phyloP scores from a whole-genome alignment of 2,797 vertebrate species.

The Rhinichthys osculus region DNA sequence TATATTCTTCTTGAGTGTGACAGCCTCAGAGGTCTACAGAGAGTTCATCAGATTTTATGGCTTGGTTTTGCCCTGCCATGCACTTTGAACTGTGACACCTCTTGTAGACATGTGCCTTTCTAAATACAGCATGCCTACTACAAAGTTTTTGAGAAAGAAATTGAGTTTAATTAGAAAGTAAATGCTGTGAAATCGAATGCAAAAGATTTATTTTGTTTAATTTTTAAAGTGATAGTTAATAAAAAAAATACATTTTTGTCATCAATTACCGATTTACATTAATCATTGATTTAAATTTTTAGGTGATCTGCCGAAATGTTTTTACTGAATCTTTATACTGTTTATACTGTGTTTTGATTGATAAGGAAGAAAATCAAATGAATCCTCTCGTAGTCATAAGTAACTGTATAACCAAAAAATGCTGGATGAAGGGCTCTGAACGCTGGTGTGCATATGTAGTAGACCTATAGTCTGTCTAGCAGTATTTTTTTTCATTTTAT shows the following conservation, averaged over 20 bases:
- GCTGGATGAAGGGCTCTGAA: not conserved
- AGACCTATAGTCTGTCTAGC: not conserved
- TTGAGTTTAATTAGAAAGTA: not conserved
- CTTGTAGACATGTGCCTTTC: slow-evolving; percentile 1
- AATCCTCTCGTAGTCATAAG: not conserved
- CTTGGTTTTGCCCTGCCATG: slow-evolving; percentile 6
- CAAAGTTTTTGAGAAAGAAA: not conserved
- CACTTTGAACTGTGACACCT: slow-evolving; percentile 17
- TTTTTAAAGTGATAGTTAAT: not conserved
- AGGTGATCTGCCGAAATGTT: not conserved
- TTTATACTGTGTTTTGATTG: not conserved
- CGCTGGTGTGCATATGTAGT: not conserved
- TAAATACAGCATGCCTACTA: slow-evolving; percentile 7
- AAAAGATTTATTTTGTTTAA: not conserved
- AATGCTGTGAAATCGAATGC: not conserved
- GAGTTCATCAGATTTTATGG: not conserved
- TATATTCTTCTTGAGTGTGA: slow-evolving; percentile 11
- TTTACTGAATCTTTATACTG: not conserved
- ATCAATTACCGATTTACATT: not conserved
- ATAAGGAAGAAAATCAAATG: not conserved
- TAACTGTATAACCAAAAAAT: slow-evolving; percentile 10
- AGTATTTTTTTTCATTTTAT: not conserved
- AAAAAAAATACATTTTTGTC: not conserved
- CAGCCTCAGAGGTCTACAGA: not conserved
- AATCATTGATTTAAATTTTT: not conserved